These are phyloP conservation scores for Andinoacara biseriatus DNA, from an alignment of 2,113 vertebrate genomes.

Conservation along the genomic window DNA sequence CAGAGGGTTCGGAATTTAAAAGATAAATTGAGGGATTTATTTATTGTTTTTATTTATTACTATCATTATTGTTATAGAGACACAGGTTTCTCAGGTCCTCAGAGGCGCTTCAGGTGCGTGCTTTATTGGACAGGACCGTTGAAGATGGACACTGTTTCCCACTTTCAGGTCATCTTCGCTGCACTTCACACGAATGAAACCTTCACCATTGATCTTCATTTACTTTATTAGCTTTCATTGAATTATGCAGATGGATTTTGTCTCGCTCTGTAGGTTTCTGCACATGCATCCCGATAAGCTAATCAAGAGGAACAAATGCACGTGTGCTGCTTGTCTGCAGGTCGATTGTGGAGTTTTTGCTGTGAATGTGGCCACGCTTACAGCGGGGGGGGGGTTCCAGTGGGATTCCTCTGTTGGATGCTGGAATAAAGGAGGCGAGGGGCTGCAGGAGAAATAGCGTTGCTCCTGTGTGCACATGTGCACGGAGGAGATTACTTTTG, in stretches of 20 bases:
- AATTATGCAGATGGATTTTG: conserved; percentile 40
- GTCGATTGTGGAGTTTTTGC: conserved; percentile 33
- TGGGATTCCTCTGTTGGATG: conserved; percentile 17
- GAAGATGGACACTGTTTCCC: not conserved
- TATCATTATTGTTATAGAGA: not conserved
- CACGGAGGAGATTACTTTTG: conserved; percentile 19
- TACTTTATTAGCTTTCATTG: conserved; percentile 52
- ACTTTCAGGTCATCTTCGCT: not conserved
- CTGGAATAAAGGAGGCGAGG: conserved; percentile 5
- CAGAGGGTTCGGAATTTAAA: not conserved
- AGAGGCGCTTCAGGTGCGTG: not conserved
- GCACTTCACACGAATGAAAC: conserved; percentile 16
- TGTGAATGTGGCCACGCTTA: not conserved
- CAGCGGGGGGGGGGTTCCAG: conserved; percentile 1
- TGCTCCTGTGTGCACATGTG: not conserved
- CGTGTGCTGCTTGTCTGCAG: conserved; percentile 13
- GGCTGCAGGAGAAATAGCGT: not conserved
- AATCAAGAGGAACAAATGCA: conserved; percentile 44
- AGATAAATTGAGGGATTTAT: not conserved
- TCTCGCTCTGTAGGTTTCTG: not conserved
- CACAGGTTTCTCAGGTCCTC: not conserved
- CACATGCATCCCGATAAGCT: conserved; percentile 58
- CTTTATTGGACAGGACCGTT: not conserved
- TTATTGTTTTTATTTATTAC: not conserved
- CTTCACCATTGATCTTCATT: conserved; percentile 28